phyloP scores from a whole-genome alignment of 1,140 invertebrate species.

The Aethina tumida region DNA sequence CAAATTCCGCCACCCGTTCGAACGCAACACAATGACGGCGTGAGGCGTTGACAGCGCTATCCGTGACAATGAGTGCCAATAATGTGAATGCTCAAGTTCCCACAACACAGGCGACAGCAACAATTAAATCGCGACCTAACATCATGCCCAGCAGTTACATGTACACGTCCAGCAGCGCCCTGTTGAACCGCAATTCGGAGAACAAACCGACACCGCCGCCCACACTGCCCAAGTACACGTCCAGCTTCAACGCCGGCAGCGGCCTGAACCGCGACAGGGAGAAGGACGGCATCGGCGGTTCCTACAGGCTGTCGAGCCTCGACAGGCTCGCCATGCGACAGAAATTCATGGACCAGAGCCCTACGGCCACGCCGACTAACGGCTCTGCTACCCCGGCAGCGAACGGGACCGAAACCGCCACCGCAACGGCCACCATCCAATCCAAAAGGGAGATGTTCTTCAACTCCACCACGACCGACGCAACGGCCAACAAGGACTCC shows the following conservation, averaged over 20 bases:
- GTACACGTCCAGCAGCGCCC: conserved; percentile 35
- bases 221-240: conserved; percentile 50
- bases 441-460: conserved; percentile 37
- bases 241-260: conserved; percentile 46
- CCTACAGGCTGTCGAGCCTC: conserved; percentile 50
- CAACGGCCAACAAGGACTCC: conserved; percentile 28
- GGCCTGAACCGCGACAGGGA: conserved; percentile 38
- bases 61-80: conserved; percentile 37
- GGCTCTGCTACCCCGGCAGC: conserved; percentile 19
- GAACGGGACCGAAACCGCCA: conserved; percentile 25
- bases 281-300: conserved; percentile 44
- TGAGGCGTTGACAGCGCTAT: too few relatives aligned
- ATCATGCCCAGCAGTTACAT: conserved; percentile 37
- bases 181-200: conserved; percentile 33
- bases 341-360: conserved; percentile 46
- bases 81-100: conserved; percentile 34
- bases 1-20: background rate
- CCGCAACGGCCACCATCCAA: conserved; percentile 19
- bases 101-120: conserved; percentile 32
- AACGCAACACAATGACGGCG: background rate
- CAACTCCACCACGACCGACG: conserved; percentile 23
- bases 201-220: conserved; percentile 46
- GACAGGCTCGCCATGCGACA: conserved; percentile 55
- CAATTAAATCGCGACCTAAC: conserved; percentile 35
- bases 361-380: conserved; percentile 15